Evolutionary conservation across 2,888 invertebrate species (phyloP).

Genomic region (Noctua janthina): DNA sequence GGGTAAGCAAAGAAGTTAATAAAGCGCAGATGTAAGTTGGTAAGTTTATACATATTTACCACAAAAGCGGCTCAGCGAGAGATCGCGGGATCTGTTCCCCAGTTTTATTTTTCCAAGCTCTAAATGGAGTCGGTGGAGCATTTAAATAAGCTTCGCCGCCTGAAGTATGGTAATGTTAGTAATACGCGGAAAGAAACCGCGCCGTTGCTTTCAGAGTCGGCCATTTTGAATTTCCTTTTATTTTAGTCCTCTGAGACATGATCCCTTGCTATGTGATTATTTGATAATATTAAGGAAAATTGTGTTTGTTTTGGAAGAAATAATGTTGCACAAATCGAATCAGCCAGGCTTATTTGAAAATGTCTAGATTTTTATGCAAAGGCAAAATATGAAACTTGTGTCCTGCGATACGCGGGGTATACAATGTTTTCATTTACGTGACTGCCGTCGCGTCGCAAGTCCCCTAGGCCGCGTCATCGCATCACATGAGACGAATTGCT

Average conservation of each 20-base stretch:
- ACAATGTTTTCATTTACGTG: neutral
- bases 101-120: constrained; percentile 90
- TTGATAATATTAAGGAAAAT: constrained; percentile 50
- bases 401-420: neutral
- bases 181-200: constrained; percentile 89
- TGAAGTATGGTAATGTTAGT: constrained; percentile 90
- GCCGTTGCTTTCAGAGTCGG: constrained; percentile 77
- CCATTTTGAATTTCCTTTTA: constrained; percentile 86
- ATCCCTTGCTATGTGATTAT: constrained; percentile 63
- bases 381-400: neutral
- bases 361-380: neutral
- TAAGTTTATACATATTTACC: constrained; percentile 90
- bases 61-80: constrained; percentile 90
- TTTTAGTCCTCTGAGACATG: constrained; percentile 71
- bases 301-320: constrained; percentile 11
- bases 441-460: neutral
- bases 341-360: neutral
- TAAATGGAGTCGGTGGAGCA: constrained; percentile 91
- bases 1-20: constrained; percentile 48
- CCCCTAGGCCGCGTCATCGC: neutral
- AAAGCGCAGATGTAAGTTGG: constrained; percentile 71
- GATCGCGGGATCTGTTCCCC: constrained; percentile 88
- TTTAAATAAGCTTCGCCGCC: constrained; percentile 90
- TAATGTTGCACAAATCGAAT: neutral
- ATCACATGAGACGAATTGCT: neutral